Evolutionary conservation across 2,113 vertebrate species (phyloP).

Genomic region (Lethenteron reissneri): DNA sequence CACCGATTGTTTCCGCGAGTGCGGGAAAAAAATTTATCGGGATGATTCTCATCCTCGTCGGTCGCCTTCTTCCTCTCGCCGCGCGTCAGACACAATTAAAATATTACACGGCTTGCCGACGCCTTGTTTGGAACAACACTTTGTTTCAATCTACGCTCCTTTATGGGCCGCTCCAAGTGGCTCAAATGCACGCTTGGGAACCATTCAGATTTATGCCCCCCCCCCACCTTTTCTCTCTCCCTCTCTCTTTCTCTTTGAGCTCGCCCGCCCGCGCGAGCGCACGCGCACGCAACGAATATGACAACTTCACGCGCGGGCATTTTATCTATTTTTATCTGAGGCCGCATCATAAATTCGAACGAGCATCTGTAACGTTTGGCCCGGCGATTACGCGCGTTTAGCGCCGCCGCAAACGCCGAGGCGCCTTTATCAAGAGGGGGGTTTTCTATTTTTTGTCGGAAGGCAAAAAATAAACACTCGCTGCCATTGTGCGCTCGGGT

Average conservation of each 20-base stretch:
- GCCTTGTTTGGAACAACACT: slow-evolving; percentile 3
- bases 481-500: not conserved
- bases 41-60: too few relatives aligned
- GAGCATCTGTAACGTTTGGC: not conserved
- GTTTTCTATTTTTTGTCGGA: not conserved
- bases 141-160: slow-evolving; percentile 6
- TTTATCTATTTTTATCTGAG: not conserved
- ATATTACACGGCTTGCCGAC: not conserved
- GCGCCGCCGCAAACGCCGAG: not conserved
- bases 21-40: too few relatives aligned
- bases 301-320: not conserved
- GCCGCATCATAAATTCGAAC: slow-evolving; percentile 1
- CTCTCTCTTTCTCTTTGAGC: too few relatives aligned
- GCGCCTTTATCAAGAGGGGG: not conserved
- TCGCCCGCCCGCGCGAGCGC: too few relatives aligned
- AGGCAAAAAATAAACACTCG: not conserved
- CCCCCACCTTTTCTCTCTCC: too few relatives aligned
- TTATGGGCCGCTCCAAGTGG: slow-evolving; percentile 4
- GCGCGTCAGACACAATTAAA: too few relatives aligned
- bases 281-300: slow-evolving; percentile 2
- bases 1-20: too few relatives aligned
- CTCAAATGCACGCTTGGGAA: slow-evolving; percentile 4
- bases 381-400: not conserved
- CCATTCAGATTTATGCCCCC: slow-evolving; percentile 4
- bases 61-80: too few relatives aligned